Percentiles rank a stretch among this genome's conserved stretches.
These are phyloP conservation scores for Drosophila limbata DNA, from an alignment of 2,888 invertebrate genomes.

Conservation along the genomic window DNA sequence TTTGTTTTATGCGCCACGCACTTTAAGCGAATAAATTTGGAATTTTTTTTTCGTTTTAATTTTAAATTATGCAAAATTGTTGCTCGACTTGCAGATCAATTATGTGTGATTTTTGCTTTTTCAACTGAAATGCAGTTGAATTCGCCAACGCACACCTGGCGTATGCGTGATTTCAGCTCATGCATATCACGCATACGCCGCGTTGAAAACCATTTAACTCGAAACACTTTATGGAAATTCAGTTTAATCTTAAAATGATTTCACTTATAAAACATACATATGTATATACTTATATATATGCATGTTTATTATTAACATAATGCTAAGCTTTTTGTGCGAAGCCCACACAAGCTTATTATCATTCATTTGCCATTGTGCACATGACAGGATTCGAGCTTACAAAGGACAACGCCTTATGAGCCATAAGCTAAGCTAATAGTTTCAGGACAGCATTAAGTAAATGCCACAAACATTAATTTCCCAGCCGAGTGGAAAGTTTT, in stretches of 20 bases:
- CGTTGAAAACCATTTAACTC: background rate
- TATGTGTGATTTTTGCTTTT: constrained; percentile 20
- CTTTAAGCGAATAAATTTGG: constrained; percentile 21
- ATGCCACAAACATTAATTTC: constrained; percentile 63
- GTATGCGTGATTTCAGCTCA: constrained; percentile 56
- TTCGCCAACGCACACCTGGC: constrained; percentile 46
- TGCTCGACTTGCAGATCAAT: constrained; percentile 18
- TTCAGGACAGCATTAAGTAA: constrained; percentile 39
- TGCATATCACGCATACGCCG: constrained; percentile 55
- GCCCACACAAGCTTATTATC: constrained; percentile 39
- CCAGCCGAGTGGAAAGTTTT: constrained; percentile 31
- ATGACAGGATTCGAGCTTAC: constrained; percentile 50
- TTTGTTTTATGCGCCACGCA: constrained; percentile 34
- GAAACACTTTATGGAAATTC: background rate
- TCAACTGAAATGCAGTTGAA: constrained; percentile 26
- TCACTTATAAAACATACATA: background rate
- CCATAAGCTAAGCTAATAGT: constrained; percentile 57
- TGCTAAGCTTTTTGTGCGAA: constrained; percentile 13
- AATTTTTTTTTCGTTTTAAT: constrained; percentile 13
- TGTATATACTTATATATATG: constrained; percentile 12
- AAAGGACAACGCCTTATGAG: constrained; percentile 45
- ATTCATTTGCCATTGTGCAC: constrained; percentile 30
- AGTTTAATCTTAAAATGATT: constrained; percentile 8
- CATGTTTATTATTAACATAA: constrained; percentile 30
- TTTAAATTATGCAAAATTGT: constrained; percentile 40